Evolutionary conservation across 2,113 vertebrate genomes (phyloP).

Genomic region (Elephantulus edwardii): DNA sequence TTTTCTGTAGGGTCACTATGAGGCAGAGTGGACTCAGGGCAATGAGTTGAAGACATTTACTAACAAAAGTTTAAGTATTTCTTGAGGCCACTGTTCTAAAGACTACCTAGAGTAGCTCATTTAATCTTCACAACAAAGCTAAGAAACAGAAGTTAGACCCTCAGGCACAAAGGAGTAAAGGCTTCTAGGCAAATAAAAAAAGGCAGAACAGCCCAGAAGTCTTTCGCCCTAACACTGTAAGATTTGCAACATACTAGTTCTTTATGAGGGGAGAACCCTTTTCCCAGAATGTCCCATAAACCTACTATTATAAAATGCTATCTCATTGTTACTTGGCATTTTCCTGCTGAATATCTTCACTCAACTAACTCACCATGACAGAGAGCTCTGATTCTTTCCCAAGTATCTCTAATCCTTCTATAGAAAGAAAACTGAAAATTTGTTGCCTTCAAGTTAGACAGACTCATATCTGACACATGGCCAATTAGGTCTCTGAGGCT

Average conservation of each 20-base stretch:
- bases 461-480: too few relatives aligned
- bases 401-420: too few relatives aligned
- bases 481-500: too few relatives aligned
- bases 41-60: background rate
- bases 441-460: too few relatives aligned
- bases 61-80: background rate
- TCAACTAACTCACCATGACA: too few relatives aligned
- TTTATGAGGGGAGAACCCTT: background rate
- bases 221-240: background rate
- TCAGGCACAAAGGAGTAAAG: background rate
- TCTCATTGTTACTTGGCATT: background rate
- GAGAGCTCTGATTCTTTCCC: too few relatives aligned
- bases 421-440: too few relatives aligned
- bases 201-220: background rate
- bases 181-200: background rate
- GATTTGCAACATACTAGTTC: background rate
- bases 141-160: background rate
- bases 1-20: background rate
- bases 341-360: too few relatives aligned
- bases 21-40: background rate
- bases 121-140: background rate
- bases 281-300: background rate
- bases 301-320: background rate
- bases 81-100: background rate
- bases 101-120: background rate